Base-by-base conservation (phyloP, 2,113 vertebrate species). In the Onychostruthus taczanowskii region DNA sequence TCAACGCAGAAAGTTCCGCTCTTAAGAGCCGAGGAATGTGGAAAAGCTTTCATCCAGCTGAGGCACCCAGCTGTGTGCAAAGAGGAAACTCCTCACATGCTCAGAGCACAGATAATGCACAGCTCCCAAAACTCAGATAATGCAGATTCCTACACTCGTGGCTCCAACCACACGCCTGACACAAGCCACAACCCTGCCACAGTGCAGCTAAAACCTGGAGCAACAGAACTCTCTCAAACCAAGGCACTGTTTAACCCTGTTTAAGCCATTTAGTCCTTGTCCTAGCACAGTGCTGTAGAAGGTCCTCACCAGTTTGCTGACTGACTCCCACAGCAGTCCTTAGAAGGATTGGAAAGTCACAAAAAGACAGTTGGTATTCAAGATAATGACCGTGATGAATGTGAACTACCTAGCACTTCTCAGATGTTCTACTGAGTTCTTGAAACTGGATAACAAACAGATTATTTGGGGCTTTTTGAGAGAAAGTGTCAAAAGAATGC, bases 91-190 rank as follows among this genome's bases (percentile, higher is more conserved):
- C 41, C 46, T 61, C 16, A 47, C 27, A 8, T 10, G 13, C 31
- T 68, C 31, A 28, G 21, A 72, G 30, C 26, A 55, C 22, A 67
- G 33, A 28, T 33, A 88, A 79, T 3, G 13, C 44, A 47, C 39
- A 67, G 9, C 35, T 85, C 76, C 30, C 66, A 43, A 31, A 23
- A 49, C 47, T 49, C 47, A 44, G 43, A 44, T 18, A 44, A 44
- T 44, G 43, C 17, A 44, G 44, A 7, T 47, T 47, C 46, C 47
- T 49, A 55, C 30, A 19, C 19, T 24, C 0, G 0, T n/a, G 47
- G 39, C 37, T 66, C n/a, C 64, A 74, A 5, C 56, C 55, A 33
- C 13, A 10, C 33, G 50, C 14, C 73, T 52, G n/a, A 50, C 37
- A 74, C 26, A 80, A 80, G 41, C 13, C 24, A 72, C 27, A 26